These are phyloP conservation scores for Equus quagga DNA, from an alignment of 2,113 vertebrate species.

Conservation along the genomic window DNA sequence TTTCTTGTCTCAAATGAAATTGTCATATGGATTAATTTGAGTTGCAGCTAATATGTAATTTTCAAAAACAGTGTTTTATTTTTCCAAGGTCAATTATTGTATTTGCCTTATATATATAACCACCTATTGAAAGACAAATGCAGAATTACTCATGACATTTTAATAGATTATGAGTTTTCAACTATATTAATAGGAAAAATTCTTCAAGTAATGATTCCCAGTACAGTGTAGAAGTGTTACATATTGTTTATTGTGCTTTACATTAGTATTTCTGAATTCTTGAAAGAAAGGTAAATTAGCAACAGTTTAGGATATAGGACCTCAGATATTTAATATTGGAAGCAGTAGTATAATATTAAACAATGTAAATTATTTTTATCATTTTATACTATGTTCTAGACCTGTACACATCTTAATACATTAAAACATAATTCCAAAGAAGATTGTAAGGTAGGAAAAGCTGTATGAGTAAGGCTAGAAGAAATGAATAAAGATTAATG, in stretches of 20 bases:
- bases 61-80: background rate
- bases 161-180: background rate
- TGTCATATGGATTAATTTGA: background rate
- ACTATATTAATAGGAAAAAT: background rate
- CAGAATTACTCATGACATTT: background rate
- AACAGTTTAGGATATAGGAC: background rate
- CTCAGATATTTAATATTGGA: background rate
- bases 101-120: background rate
- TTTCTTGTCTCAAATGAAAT: constrained; percentile 20
- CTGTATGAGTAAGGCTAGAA: background rate
- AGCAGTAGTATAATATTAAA: background rate
- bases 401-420: background rate
- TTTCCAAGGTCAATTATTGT: background rate
- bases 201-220: background rate
- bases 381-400: background rate
- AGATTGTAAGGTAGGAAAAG: background rate
- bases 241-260: background rate
- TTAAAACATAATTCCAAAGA: background rate
- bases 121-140: background rate
- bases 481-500: background rate
- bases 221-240: background rate
- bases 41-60: background rate
- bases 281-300: background rate
- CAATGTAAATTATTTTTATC: background rate
- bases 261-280: background rate